Evolutionary conservation across 2,888 invertebrate species (phyloP), one percentile per base, ranked within the genome.

Genomic region (Pocota personata): DNA sequence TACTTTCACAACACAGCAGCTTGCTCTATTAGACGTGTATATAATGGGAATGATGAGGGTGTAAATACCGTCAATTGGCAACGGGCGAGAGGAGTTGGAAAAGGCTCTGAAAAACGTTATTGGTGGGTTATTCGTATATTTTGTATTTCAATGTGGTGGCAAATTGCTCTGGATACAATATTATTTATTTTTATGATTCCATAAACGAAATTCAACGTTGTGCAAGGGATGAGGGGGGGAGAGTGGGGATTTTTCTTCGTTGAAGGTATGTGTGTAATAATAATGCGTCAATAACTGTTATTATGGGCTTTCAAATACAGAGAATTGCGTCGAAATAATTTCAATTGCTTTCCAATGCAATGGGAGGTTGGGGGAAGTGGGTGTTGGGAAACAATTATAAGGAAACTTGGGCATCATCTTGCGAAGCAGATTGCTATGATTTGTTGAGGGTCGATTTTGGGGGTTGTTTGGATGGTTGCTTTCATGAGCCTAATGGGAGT

Each of bases 121-220:
- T 80, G 84, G 84, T 76, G 80, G 84, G 80, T 76, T 76, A 80
- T 76, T 73, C 75, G 64, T 64, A 77, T 57, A 73, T 76, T 78
- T 71, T 48, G 58, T 62, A 82, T 83, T 77, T 86, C 72, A 71
- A 87, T 87, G 88, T 82, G 87, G 77, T 88, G 76, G 87, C 77
- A 60, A 87, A 88, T 78, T 75, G 72, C 57, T 82, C 30, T 50
- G 87, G 78, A 87, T 82, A 82, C 82, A 82, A 87, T 88, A 82
- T 88, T 88, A 88, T 88, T 88, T 88, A 88, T 88, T 88, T 88
- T 88, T 88, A 88, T 88, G 88, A 87, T 82, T 88, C 88, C 87
- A 88, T 88, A 88, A 88, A 88, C 87, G 83, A 57, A 88, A 60
- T 80, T 73, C 57, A 55, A 78, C 75, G 82, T 75, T 8, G 2